Evolutionary conservation across 53 echinoderm and acorn worm genomes (phyloP).

Genomic region (Actinopyga echinites): DNA sequence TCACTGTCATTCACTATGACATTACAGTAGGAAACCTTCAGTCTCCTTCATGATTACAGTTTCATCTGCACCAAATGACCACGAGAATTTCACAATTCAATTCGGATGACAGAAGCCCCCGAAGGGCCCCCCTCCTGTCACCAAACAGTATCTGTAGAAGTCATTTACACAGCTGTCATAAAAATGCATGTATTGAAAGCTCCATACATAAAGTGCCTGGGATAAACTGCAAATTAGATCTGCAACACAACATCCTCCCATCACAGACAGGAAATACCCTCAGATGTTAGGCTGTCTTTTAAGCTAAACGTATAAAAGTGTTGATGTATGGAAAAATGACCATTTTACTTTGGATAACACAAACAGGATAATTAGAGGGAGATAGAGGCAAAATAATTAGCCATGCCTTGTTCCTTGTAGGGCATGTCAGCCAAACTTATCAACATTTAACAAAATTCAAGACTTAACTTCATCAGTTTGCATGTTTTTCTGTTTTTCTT

Average conservation of each 20-base stretch:
- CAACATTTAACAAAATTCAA: too few species aligned
- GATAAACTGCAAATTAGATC: slow-evolving; percentile 7
- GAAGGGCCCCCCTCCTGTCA: slow-evolving; percentile 12
- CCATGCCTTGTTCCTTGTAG: too few species aligned
- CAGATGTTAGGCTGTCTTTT: neutral
- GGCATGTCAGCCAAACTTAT: too few species aligned
- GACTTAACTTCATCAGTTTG: too few species aligned
- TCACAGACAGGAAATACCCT: slow-evolving; percentile 2
- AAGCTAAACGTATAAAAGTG: too few species aligned
- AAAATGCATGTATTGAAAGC: slow-evolving; percentile 15
- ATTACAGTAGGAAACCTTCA: too few species aligned
- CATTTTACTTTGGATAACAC: too few species aligned
- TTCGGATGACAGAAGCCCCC: slow-evolving; percentile 1
- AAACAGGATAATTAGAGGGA: too few species aligned
- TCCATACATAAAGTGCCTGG: neutral
- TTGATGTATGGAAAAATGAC: too few species aligned
- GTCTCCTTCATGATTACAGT: neutral
- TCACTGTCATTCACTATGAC: too few species aligned
- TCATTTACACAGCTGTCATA: slow-evolving; percentile 28
- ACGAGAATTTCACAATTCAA: neutral
- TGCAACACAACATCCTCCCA: neutral
- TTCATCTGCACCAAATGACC: neutral
- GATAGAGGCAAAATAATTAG: too few species aligned
- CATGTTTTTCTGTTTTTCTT: too few species aligned
- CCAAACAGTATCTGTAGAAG: slow-evolving; percentile 24